Percentiles rank a stretch among this genome's conserved stretches.
These are phyloP conservation scores for Erpobdella octoculata DNA, from an alignment of 2,888 invertebrate species.

Conservation along the genomic window DNA sequence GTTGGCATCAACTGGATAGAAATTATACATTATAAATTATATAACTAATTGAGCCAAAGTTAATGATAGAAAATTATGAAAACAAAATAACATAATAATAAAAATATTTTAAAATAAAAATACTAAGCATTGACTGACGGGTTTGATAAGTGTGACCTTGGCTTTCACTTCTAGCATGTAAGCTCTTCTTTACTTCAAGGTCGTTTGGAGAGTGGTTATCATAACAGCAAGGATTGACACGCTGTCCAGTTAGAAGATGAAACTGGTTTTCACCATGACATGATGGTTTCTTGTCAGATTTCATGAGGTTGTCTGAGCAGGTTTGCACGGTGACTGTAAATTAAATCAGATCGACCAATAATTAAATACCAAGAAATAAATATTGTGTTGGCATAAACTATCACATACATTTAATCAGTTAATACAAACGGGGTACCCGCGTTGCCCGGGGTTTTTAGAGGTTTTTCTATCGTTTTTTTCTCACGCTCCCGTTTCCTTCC, in stretches of 20 bases:
- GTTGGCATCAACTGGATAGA: conserved; percentile 13
- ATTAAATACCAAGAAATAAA: too few species aligned
- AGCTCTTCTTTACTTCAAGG: conserved; percentile 17
- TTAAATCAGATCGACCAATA: too few species aligned
- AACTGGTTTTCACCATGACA: conserved; percentile 25
- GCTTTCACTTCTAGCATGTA: conserved; percentile 17
- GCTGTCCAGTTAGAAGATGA: conserved; percentile 22
- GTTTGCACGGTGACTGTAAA: background rate
- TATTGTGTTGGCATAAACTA: too few species aligned
- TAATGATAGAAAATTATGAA: background rate
- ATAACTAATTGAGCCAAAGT: background rate
- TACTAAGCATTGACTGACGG: conserved; percentile 17
- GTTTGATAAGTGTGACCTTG: conserved; percentile 32
- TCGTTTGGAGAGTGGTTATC: conserved; percentile 32
- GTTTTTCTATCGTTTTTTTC: too few species aligned
- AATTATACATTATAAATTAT: background rate
- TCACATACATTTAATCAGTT: too few species aligned
- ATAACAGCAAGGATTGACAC: conserved; percentile 28
- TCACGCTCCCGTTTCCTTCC: too few species aligned
- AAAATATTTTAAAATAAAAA: too few species aligned
- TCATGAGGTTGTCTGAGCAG: background rate
- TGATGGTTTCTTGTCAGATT: background rate
- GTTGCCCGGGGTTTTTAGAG: too few species aligned
- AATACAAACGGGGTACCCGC: too few species aligned
- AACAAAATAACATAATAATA: too few species aligned